Base-by-base conservation (phyloP, 2,888 invertebrate species). In the Gymnocheta viridis region DNA sequence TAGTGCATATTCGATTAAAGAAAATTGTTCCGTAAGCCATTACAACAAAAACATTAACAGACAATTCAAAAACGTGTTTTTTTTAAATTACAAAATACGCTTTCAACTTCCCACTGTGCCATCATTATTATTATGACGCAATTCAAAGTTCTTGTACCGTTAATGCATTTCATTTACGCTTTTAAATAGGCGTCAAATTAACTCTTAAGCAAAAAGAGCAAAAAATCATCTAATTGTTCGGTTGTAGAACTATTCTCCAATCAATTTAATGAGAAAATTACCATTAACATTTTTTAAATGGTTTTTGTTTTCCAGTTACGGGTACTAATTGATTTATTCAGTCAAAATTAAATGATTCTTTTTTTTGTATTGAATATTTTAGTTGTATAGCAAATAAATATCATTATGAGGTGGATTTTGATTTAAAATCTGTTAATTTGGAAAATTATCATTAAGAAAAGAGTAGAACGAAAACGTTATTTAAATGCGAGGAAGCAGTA, bases 111-210 rank as follows among this genome's bases (percentile, higher is more conserved):
- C 67, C 22, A 67, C 49, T 49, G 49, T 67, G 66, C 22, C 12
- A 14, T 24, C 49, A 49, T 14, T 27, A 24, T 24, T 24, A 4
- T 24, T 51, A 29, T 29, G n/a, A n/a, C n/a, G 27, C 27, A 54
- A 54, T 14, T 29, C 54, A 24, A 24, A 35, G n/a, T 19, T 51
- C n/a, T 51, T 66, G 7, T 22, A 19, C 19, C 66, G 47, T 66
- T 66, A 66, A 29, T 19, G 6, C 2, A 54, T 1, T 35, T 67
- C 51, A 22, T 51, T 22, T 54, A 54, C 38, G 12, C 17, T 38
- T 41, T 24, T 54, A 54, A 69, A n/a, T n/a, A n/a, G n/a, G 38
- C 24, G 51, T 69, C 54, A 54, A 69, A 54, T 51, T 51, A 35
- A 69, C 38, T 9, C 27, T 38, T 66, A 27, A 35, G 5, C 6